Evolutionary conservation across 1,140 invertebrate species (phyloP), one percentile per base, ranked within the genome.

Genomic region (Drosophila pallidifrons): DNA sequence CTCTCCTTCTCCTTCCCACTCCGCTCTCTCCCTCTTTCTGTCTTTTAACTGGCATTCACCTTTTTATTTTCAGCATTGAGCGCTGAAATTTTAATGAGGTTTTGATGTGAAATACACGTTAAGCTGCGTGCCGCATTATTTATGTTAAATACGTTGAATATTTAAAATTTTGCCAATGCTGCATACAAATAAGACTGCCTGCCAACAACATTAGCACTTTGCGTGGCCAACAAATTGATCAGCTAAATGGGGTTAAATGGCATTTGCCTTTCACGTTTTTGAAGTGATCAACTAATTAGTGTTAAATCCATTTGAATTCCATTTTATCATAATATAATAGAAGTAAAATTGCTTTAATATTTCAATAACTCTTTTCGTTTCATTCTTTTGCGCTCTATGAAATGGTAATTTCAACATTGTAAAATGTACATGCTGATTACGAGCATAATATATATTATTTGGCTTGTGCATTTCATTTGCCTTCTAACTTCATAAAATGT

Each of bases 41-140:
- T n/a, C 20, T 15, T 46, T 49, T 7, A 11, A 7, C 5, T 5
- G 30, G 51, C 51, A 38, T 38, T 46, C 10, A 57, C 11, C 59
- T 58, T 75, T 75, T 67, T 59, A 64, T 72, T 79, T 57, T 65
- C 57, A 64, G 16, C 68, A 68, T 60, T 46, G 68, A 59, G 41
- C 60, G 45, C 49, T 81, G 73, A 77, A 82, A 82, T 79, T 79
- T 79, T 82, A 82, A 82, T 82, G 74, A 77, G 77, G 49, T 82
- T 82, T 77, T 72, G 79, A 81, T 80, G 68, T 30, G 78, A 73
- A 87, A 79, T 64, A 46, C 79, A 51, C 59, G 58, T 78, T 70
- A 70, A 82, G 66, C 79, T 59, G 63, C 63, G 59, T 85, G 77
- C 52, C 75, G 71, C 75, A 76, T 77, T 77, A 73, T 88, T 82